phyloP scores from a whole-genome alignment of 2,797 vertebrate genomes.

The Benthosema pterotum region DNA sequence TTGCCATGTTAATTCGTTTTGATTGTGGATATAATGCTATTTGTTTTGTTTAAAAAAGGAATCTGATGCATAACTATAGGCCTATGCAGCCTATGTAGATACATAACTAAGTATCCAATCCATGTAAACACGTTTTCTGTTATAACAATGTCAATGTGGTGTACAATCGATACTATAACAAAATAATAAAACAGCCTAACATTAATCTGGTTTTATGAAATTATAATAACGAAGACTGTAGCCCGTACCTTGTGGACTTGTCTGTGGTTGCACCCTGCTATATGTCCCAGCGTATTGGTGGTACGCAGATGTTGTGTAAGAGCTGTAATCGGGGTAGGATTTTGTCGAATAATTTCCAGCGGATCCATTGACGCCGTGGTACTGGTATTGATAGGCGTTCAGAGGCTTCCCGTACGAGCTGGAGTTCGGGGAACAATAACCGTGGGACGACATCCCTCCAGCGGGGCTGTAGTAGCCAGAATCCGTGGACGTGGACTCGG shows the following conservation, averaged over 20 bases:
- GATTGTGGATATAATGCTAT: not conserved
- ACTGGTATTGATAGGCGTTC: conserved; percentile 95
- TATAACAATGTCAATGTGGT: no score
- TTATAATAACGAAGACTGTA: not conserved
- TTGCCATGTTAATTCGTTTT: not conserved
- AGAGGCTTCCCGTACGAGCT: conserved; percentile 93
- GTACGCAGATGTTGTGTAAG: conserved; percentile 91
- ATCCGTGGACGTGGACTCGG: conserved; percentile 96
- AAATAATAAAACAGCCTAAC: not conserved
- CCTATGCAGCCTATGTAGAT: not conserved
- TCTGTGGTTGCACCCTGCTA: conserved; percentile 88
- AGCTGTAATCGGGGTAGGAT: conserved; percentile 91
- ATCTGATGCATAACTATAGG: no score
- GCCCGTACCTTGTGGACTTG: conserved; percentile 90
- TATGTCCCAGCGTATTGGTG: conserved; percentile 94
- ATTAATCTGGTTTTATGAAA: not conserved
- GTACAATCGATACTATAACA: not conserved
- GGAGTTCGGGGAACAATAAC: conserved; percentile 95
- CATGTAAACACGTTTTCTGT: no score
- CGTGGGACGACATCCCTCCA: conserved; percentile 82
- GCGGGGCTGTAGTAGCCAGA: conserved; percentile 94
- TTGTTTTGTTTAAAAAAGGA: not conserved
- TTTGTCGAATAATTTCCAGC: conserved; percentile 92
- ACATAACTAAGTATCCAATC: no score
- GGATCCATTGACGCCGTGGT: conserved; percentile 90